Base-by-base conservation (phyloP, 2,888 invertebrate species). In the Zygaena filipendulae region DNA sequence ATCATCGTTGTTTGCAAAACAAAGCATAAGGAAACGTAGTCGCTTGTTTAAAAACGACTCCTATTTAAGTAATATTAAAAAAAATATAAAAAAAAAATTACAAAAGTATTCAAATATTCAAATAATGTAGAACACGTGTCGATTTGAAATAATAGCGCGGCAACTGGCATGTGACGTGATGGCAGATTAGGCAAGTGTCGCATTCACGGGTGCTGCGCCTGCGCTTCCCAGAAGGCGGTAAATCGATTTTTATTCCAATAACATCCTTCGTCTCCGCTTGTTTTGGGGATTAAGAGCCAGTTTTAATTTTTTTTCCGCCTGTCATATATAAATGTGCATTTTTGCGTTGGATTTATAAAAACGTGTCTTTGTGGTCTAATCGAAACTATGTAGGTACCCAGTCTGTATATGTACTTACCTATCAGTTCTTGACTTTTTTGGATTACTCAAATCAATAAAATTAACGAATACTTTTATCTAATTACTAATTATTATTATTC, bases 151-250 rank as follows among this genome's bases (percentile, higher is more conserved):
- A 69, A 67, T 64, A 55, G 58, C 51, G 49, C 46, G 50, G 52
- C 64, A 60, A 60, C 58, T 46, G 50, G 52, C 64, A 60, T 61
- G 59, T 59, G 57, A 49, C 52, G 51, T 47, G 64, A 53, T 58
- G 59, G 56, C 53, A 69, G 74, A 72, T 72, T 72, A 72, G 61
- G 62, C 71, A 71, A 75, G 75, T 75, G 75, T 60, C 56, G 51
- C 51, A 43, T 57, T 56, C n/a, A n/a, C n/a, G n/a, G n/a, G n/a
- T n/a, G n/a, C 41, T 38, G 29, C 29, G 42, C 30, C 21, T n/a
- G 16, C 40, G 40, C 47, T 75, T 75, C 72, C 56, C 40, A 61
- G 75, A 77, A 75, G 46, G 48, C 50, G 51, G 51, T 46, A 52
- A 54, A 63, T 60, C 50, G 52, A 62, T 63, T 62, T 60, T 43